Evolutionary conservation across 2,797 vertebrate species (phyloP).

Genomic region (Pangasius sanitwongsei): DNA sequence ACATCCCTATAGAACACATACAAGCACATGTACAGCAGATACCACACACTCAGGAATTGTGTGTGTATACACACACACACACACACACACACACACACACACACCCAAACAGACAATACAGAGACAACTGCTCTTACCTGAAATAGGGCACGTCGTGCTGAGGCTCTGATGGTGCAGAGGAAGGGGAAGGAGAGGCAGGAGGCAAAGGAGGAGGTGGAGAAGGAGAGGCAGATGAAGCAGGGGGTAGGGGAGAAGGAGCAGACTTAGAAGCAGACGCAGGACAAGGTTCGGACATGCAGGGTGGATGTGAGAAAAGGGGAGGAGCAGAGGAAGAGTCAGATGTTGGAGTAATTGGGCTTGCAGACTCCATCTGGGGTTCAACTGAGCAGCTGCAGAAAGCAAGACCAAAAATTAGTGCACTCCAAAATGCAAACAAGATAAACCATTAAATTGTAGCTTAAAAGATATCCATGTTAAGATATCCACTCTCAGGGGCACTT

Average conservation of each 20-base stretch:
- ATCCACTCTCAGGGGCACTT: background rate
- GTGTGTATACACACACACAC: too few species aligned
- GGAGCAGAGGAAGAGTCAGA: background rate
- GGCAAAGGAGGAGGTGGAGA: constrained; percentile 47
- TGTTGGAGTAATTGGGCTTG: background rate
- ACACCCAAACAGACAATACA: background rate
- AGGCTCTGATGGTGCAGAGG: constrained; percentile 55
- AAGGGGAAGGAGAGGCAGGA: constrained; percentile 25
- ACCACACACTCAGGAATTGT: background rate
- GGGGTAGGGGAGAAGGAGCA: constrained; percentile 41
- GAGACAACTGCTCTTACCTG: constrained; percentile 62
- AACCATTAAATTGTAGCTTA: background rate
- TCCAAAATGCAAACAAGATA: background rate
- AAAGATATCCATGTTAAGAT: too few species aligned
- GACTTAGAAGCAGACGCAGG: constrained; percentile 6
- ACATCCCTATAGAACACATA: constrained; percentile 70
- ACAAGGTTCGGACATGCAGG: constrained; percentile 2
- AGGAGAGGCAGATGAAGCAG: constrained; percentile 39
- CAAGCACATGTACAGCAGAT: background rate
- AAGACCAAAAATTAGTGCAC: background rate
- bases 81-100: background rate
- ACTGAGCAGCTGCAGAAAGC: background rate
- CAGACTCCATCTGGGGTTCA: background rate
- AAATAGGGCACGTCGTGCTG: constrained; percentile 76
- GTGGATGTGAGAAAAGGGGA: background rate